A percentile compares a stretch with the other conserved stretches of the same genome.
phyloP scores from a whole-genome alignment of 1,140 invertebrate genomes.

The Sitobion miscanthi region DNA sequence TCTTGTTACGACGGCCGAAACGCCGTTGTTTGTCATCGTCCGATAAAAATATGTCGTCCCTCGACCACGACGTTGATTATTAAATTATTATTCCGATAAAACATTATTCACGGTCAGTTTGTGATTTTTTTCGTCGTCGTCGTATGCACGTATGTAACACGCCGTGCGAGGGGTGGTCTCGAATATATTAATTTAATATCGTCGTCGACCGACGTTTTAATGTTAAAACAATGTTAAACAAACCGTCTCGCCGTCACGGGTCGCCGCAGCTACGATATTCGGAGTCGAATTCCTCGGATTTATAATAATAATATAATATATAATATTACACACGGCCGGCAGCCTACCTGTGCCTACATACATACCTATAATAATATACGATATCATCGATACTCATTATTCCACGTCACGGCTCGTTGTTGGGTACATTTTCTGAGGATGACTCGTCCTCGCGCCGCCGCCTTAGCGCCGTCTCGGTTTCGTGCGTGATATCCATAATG shows the following conservation, averaged over 20 bases:
- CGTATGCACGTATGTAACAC: not conserved
- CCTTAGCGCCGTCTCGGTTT: not conserved
- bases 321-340: not conserved
- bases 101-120: constrained; percentile 43
- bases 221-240: constrained; percentile 48
- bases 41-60: constrained; percentile 22
- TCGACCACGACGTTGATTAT: not conserved
- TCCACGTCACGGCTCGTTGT: not conserved
- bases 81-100: constrained; percentile 26
- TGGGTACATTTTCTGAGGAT: not conserved
- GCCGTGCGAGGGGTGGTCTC: not conserved
- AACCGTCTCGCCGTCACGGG: constrained; percentile 33
- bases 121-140: not conserved
- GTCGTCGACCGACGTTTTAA: not conserved
- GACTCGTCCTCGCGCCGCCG: not conserved
- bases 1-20: constrained; percentile 51
- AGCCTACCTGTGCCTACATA: not conserved
- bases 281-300: constrained; percentile 40
- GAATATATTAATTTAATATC: constrained; percentile 11
- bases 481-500: too few species aligned
- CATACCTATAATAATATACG: not conserved
- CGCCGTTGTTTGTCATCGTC: constrained; percentile 54
- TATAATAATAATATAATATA: not conserved
- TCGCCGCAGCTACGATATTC: constrained; percentile 37
- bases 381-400: constrained; percentile 12